Percentiles rank a stretch among this genome's conserved stretches.
These are phyloP conservation scores for Camponotus floridanus DNA, from an alignment of 1,140 invertebrate species.

Conservation along the genomic window DNA sequence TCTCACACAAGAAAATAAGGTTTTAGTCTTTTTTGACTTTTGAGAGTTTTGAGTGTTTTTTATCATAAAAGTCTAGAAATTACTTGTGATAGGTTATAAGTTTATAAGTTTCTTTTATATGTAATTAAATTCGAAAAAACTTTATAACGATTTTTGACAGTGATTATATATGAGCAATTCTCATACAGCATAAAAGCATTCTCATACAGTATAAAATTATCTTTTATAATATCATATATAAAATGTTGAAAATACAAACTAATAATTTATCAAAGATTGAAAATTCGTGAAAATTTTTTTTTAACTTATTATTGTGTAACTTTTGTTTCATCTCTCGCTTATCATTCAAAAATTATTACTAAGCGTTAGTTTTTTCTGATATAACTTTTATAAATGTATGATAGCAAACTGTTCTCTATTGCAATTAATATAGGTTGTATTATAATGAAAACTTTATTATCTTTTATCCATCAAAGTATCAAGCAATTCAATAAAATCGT, in stretches of 20 bases:
- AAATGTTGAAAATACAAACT: not conserved
- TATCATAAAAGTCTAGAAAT: not conserved
- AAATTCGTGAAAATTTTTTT: not conserved
- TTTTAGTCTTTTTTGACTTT: not conserved
- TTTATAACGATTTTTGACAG: not conserved
- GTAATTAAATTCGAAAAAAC: not conserved
- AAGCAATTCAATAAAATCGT: not conserved
- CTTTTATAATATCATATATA: not conserved
- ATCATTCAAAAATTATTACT: not conserved
- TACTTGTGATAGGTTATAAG: not conserved
- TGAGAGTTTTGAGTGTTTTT: not conserved
- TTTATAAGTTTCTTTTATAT: not conserved
- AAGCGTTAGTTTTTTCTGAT: not conserved
- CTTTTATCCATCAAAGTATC: not conserved
- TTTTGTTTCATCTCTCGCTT: not conserved
- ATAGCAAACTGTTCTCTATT: not conserved
- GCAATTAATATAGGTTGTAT: not conserved
- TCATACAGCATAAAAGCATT: not conserved
- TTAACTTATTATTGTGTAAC: not conserved
- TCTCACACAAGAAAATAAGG: not conserved
- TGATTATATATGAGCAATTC: not conserved
- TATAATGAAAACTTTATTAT: constrained; percentile 15
- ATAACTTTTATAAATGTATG: not conserved
- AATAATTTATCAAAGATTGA: not conserved
- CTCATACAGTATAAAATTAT: not conserved